Percentiles rank a stretch among this genome's conserved stretches.
phyloP scores from a whole-genome alignment of 2,888 invertebrate genomes.

The Zhuqinia jingwanae region DNA sequence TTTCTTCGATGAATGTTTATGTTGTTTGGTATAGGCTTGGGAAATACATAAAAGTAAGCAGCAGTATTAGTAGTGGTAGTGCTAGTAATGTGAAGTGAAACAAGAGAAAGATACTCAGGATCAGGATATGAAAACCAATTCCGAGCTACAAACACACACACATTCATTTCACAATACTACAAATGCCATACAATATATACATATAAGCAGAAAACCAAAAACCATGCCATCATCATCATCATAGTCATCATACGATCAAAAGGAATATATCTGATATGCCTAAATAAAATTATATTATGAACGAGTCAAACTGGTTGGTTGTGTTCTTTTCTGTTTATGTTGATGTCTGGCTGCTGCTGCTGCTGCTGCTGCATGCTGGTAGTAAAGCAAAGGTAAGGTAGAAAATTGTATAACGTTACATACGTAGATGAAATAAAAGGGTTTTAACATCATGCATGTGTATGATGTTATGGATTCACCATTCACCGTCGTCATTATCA shows the following conservation, averaged over 20 bases:
- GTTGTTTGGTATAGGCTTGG: neutral
- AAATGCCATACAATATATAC: neutral
- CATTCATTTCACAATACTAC: no score
- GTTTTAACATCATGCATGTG: neutral
- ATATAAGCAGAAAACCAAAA: neutral
- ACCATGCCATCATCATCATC: neutral
- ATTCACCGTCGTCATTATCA: neutral
- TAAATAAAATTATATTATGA: neutral
- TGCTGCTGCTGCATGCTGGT: neutral
- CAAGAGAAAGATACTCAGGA: conserved; percentile 37
- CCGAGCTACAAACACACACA: no score
- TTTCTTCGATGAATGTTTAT: conserved; percentile 27
- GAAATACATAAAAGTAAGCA: conserved; percentile 7
- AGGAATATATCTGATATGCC: neutral
- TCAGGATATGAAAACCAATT: no score
- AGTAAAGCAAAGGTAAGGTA: neutral
- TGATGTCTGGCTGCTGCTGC: conserved; percentile 6
- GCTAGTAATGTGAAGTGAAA: neutral
- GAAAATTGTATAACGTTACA: neutral
- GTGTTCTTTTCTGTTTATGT: conserved; percentile 34
- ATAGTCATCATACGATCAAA: neutral
- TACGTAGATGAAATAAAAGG: conserved; percentile 4
- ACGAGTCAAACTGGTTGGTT: conserved; percentile 50
- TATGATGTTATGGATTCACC: neutral
- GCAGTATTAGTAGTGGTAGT: neutral